Base-by-base conservation (phyloP, 2,113 vertebrate species). In the Eulemur rufifrons region DNA sequence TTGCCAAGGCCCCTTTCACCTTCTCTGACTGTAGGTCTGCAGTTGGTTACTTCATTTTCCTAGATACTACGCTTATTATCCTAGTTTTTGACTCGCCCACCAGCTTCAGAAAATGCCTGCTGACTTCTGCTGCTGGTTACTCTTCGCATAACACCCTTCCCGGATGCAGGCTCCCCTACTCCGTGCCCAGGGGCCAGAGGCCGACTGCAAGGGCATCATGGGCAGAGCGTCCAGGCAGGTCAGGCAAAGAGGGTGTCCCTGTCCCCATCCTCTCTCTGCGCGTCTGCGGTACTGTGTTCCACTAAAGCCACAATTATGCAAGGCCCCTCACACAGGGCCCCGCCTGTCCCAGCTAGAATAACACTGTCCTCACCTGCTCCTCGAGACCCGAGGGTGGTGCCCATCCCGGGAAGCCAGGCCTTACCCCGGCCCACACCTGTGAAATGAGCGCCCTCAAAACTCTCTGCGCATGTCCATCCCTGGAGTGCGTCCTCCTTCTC, bases 401-500 rank as follows among this genome's bases (percentile, higher is more conserved):
- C 34, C n/a, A 6, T 18, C 54, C 23, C 14, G 1, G 13, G 20
- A 34, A 3, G 0, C 4, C 1, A 56, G 32, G 15, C 56, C 20
- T 37, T 25, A 89, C 15, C 5, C 32, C 1, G 9, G 61, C 25
- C 25, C 15, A 63, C 2, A 17, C 12, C 86, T 89, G 39, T 42
- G 13, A 37, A 34, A n/a, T 29, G 32, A 89, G 45, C 3, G 1
- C 37, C 54, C 27, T 78, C 20, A 47, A 63, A 73, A 59, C 12
- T 8, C 29, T 25, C 18, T n/a, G 29, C 13, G 15, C 12, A 8
- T 1, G 1, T 39, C 42, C 23, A 10, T 18, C 32, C 13, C 21
- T 47, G 34, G 32, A 47, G 23, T 2, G 25, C 0, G 0, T 47
- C 14, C 47, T 18, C 42, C 5, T 29, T n/a, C 27, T 89, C 56